phyloP scores from a whole-genome alignment of 2,888 invertebrate species.

The Sialis lutaria region DNA sequence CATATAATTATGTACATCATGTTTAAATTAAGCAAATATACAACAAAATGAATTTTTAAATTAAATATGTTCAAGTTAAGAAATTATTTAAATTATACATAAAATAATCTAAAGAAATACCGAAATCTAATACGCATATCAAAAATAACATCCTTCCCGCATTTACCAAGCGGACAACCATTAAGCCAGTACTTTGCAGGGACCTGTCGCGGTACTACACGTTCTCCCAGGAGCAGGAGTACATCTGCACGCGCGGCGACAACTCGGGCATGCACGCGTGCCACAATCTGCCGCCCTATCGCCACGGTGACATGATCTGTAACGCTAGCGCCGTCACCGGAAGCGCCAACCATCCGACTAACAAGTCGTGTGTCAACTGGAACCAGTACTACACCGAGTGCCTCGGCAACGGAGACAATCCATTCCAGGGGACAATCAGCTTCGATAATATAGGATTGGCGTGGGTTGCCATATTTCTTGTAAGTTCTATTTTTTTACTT shows the following conservation, averaged over 20 bases:
- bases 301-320: slow-evolving; percentile 56
- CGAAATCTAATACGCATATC: no score
- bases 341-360: slow-evolving; percentile 44
- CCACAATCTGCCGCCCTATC: slow-evolving; percentile 62
- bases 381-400: slow-evolving; percentile 96
- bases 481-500: slow-evolving; percentile 32
- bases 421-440: slow-evolving; percentile 96
- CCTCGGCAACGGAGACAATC: slow-evolving; percentile 82
- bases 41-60: no score
- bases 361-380: slow-evolving; percentile 88
- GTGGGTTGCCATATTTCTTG: slow-evolving; percentile 99
- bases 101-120: no score
- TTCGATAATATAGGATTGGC: slow-evolving; percentile 99
- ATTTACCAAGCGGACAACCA: neutral
- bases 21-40: no score
- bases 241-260: slow-evolving; percentile 86
- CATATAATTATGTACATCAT: no score
- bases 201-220: slow-evolving; percentile 68
- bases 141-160: no score
- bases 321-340: slow-evolving; percentile 48
- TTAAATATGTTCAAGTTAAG: no score
- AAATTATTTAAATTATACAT: no score
- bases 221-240: slow-evolving; percentile 81
- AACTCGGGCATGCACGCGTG: slow-evolving; percentile 93
- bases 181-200: slow-evolving; percentile 21